phyloP scores from a whole-genome alignment of 1,140 invertebrate genomes.

The Drosophila jambulina region DNA sequence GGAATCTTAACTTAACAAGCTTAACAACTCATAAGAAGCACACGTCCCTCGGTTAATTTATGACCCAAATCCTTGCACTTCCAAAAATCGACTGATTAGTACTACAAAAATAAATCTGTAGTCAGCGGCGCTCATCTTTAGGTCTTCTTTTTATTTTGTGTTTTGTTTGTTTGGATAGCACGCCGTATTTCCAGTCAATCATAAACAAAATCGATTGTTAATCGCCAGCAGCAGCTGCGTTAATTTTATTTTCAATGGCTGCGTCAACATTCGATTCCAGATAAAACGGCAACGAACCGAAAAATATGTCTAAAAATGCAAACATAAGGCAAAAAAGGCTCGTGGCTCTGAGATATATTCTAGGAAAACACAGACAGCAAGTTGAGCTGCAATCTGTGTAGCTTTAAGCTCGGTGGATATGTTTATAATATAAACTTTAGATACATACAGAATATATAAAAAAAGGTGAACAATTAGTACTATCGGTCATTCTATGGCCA shows the following conservation, averaged over 20 bases:
- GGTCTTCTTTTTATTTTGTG: neutral
- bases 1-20: neutral
- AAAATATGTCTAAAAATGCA: conserved; percentile 33
- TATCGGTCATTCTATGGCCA: neutral
- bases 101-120: conserved; percentile 13
- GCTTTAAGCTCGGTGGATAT: neutral
- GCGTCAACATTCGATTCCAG: conserved; percentile 42
- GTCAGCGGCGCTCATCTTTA: conserved; percentile 10
- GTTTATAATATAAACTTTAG: too few species aligned
- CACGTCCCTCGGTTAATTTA: conserved; percentile 7
- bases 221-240: conserved; percentile 33
- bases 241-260: conserved; percentile 49
- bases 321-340: conserved; percentile 10
- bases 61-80: conserved; percentile 9
- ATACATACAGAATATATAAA: conserved; percentile 1
- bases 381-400: conserved; percentile 23
- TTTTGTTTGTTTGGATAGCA: conserved; percentile 17
- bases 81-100: conserved; percentile 4
- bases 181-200: conserved; percentile 31
- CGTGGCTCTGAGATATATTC: conserved; percentile 43
- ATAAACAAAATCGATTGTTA: conserved; percentile 39
- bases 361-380: conserved; percentile 27
- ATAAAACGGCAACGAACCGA: conserved; percentile 30
- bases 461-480: too few species aligned
- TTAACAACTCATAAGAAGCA: neutral